Evolutionary conservation across 2,113 vertebrate genomes (phyloP).

Genomic region (Sinocyclocheilus anophthalmus): DNA sequence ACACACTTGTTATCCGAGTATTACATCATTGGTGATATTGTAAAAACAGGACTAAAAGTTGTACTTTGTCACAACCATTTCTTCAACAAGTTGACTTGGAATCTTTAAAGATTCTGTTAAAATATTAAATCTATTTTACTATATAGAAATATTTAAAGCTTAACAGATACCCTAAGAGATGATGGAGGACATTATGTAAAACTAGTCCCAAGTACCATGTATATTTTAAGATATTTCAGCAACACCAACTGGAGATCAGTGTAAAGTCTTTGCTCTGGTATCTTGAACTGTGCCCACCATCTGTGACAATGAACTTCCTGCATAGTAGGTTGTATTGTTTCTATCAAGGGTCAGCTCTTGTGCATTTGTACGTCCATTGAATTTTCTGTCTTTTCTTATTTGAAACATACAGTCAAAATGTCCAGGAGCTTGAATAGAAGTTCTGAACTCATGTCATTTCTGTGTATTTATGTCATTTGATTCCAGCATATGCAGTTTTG

Average conservation of each 20-base stretch:
- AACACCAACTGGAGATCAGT: constrained; percentile 10
- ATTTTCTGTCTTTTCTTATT: neutral
- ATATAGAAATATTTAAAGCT: constrained; percentile 55
- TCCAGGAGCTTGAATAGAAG: neutral
- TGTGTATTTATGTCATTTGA: neutral
- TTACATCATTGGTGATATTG: constrained; percentile 63
- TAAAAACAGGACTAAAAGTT: constrained; percentile 54
- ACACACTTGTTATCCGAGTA: constrained; percentile 61
- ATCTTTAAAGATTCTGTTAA: constrained; percentile 39
- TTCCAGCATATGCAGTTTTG: neutral
- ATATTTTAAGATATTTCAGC: constrained; percentile 32
- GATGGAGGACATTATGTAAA: constrained; percentile 1
- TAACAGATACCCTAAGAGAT: constrained; percentile 45
- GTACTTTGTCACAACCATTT: constrained; percentile 59
- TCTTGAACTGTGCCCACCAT: neutral
- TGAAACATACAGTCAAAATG: constrained; percentile 4
- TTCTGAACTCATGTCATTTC: neutral
- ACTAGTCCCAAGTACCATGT: neutral
- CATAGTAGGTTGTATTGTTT: neutral
- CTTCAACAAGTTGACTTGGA: constrained; percentile 42
- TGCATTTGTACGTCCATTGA: neutral
- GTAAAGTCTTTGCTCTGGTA: neutral
- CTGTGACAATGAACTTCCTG: constrained; percentile 9
- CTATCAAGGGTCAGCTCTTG: neutral
- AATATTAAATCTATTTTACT: constrained; percentile 45